Percentiles rank a stretch among this genome's conserved stretches.
These are phyloP conservation scores for Carterocephalus palaemon DNA, from an alignment of 2,888 invertebrate genomes.

Conservation along the genomic window DNA sequence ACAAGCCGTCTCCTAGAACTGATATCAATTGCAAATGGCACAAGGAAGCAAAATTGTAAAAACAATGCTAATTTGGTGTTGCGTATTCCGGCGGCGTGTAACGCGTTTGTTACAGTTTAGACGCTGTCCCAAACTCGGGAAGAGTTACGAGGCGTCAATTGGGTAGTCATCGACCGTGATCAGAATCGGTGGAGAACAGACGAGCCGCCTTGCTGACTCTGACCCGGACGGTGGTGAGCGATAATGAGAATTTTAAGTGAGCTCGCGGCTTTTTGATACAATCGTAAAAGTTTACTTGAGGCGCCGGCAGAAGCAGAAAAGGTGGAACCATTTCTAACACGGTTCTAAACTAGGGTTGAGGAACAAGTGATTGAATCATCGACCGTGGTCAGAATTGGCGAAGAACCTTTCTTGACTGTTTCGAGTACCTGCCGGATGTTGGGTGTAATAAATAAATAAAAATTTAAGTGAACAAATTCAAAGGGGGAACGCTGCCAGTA, in stretches of 20 bases:
- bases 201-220: conserved; percentile 52
- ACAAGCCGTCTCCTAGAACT: conserved; percentile 62
- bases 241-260: conserved; percentile 6
- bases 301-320: too few relatives aligned
- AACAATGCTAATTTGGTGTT: conserved; percentile 40
- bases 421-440: too few relatives aligned
- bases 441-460: too few relatives aligned
- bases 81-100: conserved; percentile 46
- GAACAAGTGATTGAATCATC: too few relatives aligned
- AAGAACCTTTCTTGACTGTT: too few relatives aligned
- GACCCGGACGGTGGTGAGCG: conserved; percentile 25
- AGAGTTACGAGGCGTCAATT: conserved; percentile 67
- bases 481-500: too few relatives aligned
- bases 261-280: too few relatives aligned
- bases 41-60: conserved; percentile 40
- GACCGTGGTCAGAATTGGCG: too few relatives aligned
- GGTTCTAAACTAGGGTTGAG: too few relatives aligned
- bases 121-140: conserved; percentile 49
- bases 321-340: too few relatives aligned
- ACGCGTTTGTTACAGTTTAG: conserved; percentile 53
- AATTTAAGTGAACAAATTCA: too few relatives aligned
- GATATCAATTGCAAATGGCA: conserved; percentile 58
- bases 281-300: too few relatives aligned
- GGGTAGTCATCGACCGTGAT: conserved; percentile 53
- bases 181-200: conserved; percentile 49